These are phyloP conservation scores for Lagocephalus sceleratus DNA, from an alignment of 2,797 vertebrate species.

Conservation along the genomic window DNA sequence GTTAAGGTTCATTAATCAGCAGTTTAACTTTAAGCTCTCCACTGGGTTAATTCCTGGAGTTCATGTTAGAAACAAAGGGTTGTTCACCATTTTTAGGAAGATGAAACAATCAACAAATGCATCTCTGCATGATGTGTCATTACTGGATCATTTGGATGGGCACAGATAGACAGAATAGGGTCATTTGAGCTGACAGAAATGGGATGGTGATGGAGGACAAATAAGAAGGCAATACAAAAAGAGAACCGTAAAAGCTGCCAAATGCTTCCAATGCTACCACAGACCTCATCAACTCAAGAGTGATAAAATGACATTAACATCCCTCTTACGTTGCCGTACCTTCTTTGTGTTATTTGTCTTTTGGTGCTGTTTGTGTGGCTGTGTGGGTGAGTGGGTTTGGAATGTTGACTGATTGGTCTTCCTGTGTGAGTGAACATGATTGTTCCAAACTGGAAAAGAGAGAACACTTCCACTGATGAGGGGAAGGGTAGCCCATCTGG, in stretches of 20 bases:
- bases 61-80: constrained; percentile 1
- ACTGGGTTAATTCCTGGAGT: constrained; percentile 18
- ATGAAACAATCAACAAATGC: constrained; percentile 34
- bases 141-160: constrained; percentile 50
- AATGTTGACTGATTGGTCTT: constrained; percentile 44
- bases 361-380: not conserved
- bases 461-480: constrained; percentile 56
- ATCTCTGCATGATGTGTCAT: constrained; percentile 40
- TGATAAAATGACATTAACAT: constrained; percentile 13
- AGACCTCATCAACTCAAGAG: constrained; percentile 16
- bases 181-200: constrained; percentile 24
- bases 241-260: constrained; percentile 2
- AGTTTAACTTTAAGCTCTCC: constrained; percentile 12
- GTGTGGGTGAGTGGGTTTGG: not conserved
- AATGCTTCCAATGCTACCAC: constrained; percentile 6
- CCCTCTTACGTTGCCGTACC: constrained; percentile 10
- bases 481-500: constrained; percentile 37
- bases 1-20: constrained; percentile 25
- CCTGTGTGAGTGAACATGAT: constrained; percentile 25
- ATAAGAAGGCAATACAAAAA: constrained; percentile 10
- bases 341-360: constrained; percentile 1
- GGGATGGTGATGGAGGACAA: constrained; percentile 8
- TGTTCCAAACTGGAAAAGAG: constrained; percentile 44
- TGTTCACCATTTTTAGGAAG: constrained; percentile 1
- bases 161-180: constrained; percentile 15